Evolutionary conservation across 2,797 vertebrate genomes (phyloP), one percentile per base, ranked within the genome.

Genomic region (Echiichthys vipera): DNA sequence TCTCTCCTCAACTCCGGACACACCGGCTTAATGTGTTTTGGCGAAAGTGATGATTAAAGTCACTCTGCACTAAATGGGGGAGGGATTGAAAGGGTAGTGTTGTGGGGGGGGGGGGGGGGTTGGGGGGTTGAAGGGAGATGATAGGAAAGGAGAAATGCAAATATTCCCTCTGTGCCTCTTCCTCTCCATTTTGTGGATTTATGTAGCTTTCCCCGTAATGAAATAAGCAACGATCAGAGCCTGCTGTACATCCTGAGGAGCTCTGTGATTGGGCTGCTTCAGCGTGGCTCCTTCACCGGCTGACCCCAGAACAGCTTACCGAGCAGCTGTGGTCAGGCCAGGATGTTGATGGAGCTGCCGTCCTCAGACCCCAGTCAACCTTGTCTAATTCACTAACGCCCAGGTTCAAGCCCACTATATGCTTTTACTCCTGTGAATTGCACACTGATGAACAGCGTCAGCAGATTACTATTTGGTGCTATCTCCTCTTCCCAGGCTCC

Each of bases 1-100:
- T 55, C 74, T 12, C 80, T 68, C 65, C 73, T 84, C 86, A 84
- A 83, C 90, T 89, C 89, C 65, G 89, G 91, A 93, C 94, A 93
- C 88, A 89, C 88, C 40, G 85, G 87, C 91, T 94, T 94, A 94
- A 94, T 94, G 93, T 93, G 93, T 93, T 94, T 93, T 94, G 92
- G 91, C 88, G 78, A 93, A 93, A 93, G 93, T 93, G 92, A 94
- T 94, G 94, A 94, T 94, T 94, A 93, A 94, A 94, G 90, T 95
- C 92, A 93, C 91, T 93, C 90, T 84, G 82, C 84, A 81, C 92
- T 91, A 92, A 93, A 91, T 84, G 78, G 82, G 81, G 84, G 84
- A 85, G 88, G 86, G 88, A 88, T 88, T 79, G 82, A 86, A 82
- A 79, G 45, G 73, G 83, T 67, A 55, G 71, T 69, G 77, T 75